A percentile compares a stretch with the other conserved stretches of the same genome.
phyloP scores from a whole-genome alignment of 2,888 invertebrate species.

The Syrphus vitripennis region DNA sequence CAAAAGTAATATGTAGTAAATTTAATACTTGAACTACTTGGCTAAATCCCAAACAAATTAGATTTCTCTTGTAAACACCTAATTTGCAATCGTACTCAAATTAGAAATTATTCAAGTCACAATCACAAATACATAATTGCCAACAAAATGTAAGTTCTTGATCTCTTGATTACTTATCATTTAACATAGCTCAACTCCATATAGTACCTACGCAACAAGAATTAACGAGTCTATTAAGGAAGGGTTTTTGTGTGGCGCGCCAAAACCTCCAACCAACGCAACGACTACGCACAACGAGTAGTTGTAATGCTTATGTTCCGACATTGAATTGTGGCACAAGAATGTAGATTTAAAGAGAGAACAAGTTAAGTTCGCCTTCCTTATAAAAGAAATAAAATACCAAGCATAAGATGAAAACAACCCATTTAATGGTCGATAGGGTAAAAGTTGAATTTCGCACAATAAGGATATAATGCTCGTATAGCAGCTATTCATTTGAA shows the following conservation, averaged over 20 bases:
- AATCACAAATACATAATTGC: not conserved
- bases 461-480: not conserved
- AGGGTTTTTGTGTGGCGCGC: not conserved
- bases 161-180: not conserved
- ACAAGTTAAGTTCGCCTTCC: not conserved
- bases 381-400: not conserved
- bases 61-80: conserved; percentile 8
- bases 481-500: conserved; percentile 13
- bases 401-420: not conserved
- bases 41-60: not conserved
- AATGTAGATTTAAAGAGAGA: not conserved
- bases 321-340: conserved; percentile 2
- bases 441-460: not conserved
- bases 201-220: not conserved
- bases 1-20: too few species aligned
- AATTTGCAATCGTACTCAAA: conserved; percentile 3
- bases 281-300: too few species aligned
- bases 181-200: not conserved
- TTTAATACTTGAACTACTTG: not conserved
- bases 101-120: conserved; percentile 27
- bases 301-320: not conserved
- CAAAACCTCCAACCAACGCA: not conserved
- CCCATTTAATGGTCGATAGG: not conserved
- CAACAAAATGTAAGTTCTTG: not conserved
- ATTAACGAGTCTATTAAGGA: not conserved